These are phyloP conservation scores for Sebastes fasciatus DNA, from an alignment of 2,113 vertebrate genomes.

Conservation along the genomic window DNA sequence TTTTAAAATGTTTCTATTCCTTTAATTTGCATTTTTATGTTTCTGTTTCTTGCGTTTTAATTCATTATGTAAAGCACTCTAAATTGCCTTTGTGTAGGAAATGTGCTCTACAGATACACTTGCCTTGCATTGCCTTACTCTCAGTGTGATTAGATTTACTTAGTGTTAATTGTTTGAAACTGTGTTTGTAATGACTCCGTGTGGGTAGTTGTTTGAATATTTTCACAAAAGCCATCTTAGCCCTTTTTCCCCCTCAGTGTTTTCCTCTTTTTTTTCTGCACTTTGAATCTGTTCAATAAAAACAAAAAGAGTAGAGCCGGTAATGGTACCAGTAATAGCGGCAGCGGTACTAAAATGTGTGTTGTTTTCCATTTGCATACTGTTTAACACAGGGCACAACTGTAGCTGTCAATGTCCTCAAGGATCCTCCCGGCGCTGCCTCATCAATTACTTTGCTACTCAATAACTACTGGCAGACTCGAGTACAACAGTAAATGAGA, in stretches of 20 bases:
- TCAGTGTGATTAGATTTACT: slow-evolving; percentile 24
- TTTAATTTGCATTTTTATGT: neutral
- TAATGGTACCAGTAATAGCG: slow-evolving; percentile 21
- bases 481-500: slow-evolving; percentile 74
- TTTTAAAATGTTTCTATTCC: neutral
- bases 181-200: slow-evolving; percentile 6
- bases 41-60: neutral
- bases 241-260: neutral
- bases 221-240: neutral
- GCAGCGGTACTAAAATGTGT: slow-evolving; percentile 20
- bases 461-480: slow-evolving; percentile 71
- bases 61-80: neutral
- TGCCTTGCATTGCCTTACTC: neutral
- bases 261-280: neutral
- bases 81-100: neutral
- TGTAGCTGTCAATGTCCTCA: slow-evolving; percentile 58
- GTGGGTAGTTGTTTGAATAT: slow-evolving; percentile 8
- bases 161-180: slow-evolving; percentile 19
- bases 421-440: slow-evolving; percentile 64
- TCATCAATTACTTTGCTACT: slow-evolving; percentile 73
- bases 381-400: slow-evolving; percentile 50
- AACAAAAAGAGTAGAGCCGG: neutral
- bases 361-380: slow-evolving; percentile 42
- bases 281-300: slow-evolving; percentile 26
- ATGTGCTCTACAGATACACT: neutral